Evolutionary conservation across 1,140 invertebrate species (phyloP).

Genomic region (Drosophila nannoptera): DNA sequence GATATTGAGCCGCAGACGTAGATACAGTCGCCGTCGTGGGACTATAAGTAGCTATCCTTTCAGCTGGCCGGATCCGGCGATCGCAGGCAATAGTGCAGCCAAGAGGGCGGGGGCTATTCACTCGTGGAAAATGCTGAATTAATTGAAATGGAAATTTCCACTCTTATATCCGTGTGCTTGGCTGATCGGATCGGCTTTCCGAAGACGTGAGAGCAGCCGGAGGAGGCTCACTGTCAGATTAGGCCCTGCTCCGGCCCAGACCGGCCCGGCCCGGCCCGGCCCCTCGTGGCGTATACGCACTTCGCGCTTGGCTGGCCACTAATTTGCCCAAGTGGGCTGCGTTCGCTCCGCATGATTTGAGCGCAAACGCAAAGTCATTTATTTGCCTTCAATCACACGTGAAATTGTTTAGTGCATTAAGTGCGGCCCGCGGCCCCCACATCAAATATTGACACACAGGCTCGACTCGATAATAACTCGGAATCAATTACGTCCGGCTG

Average conservation of each 20-base stretch:
- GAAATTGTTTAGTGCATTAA: constrained; percentile 67
- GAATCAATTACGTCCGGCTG: constrained; percentile 53
- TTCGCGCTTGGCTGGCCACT: constrained; percentile 30
- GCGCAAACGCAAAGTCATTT: constrained; percentile 57
- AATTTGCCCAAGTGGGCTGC: constrained; percentile 44
- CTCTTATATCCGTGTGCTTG: too few species aligned
- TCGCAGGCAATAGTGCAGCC: too few species aligned
- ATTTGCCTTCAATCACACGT: constrained; percentile 61
- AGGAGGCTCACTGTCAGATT: constrained; percentile 9
- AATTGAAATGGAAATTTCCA: too few species aligned
- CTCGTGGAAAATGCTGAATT: too few species aligned
- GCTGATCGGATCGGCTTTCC: too few species aligned
- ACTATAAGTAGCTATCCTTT: too few species aligned
- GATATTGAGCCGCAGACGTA: too few species aligned
- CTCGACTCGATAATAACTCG: constrained; percentile 41
- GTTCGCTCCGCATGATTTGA: constrained; percentile 47
- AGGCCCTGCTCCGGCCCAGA: constrained; percentile 1
- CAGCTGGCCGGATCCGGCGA: too few species aligned
- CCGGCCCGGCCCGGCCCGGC: too few species aligned
- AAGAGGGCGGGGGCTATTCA: too few species aligned
- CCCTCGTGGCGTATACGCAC: constrained; percentile 25
- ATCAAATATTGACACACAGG: constrained; percentile 40
- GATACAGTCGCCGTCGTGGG: too few species aligned
- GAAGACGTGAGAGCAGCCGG: constrained; percentile 10
- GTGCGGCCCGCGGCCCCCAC: constrained; percentile 16